Conservation (phyloP, 2,113 vertebrate genomes). For the Malurus melanocephalus region DNA sequence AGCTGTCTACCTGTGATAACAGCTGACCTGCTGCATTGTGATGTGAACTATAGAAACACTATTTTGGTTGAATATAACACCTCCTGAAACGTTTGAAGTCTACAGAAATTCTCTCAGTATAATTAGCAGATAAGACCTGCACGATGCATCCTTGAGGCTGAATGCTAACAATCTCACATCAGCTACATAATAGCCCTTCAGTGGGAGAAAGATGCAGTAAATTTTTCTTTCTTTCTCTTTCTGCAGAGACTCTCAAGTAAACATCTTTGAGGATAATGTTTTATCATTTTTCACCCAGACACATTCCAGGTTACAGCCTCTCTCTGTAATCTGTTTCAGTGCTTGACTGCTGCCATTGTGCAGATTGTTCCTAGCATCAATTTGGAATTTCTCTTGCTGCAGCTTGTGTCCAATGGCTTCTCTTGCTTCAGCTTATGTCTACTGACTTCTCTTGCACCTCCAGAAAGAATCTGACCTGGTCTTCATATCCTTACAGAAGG, state of each 20-base stretch:
- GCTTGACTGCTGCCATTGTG: not conserved
- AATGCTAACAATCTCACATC: not conserved
- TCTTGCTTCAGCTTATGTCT: not conserved
- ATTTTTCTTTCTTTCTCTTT: not conserved
- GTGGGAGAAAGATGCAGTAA: not conserved
- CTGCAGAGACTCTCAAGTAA: not conserved
- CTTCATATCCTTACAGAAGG: not conserved
- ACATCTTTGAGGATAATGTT: not conserved
- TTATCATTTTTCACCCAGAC: not conserved
- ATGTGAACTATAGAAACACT: not conserved
- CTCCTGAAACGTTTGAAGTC: not conserved
- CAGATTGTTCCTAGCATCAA: not conserved
- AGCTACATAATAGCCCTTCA: not conserved
- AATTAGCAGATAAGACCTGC: conserved; percentile 19
- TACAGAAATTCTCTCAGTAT: not conserved
- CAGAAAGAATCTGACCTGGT: not conserved
- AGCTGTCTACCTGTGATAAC: not conserved
- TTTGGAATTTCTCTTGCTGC: not conserved
- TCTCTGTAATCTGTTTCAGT: not conserved
- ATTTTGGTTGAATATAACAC: not conserved
- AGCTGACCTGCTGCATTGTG: not conserved
- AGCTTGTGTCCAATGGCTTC: not conserved
- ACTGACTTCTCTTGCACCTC: not conserved
- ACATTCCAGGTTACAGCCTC: not conserved
- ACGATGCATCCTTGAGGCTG: not conserved